A percentile compares a stretch with the other conserved stretches of the same genome.
Evolutionary conservation across 2,113 vertebrate genomes (phyloP).

Genomic region (Actenoides lindsayi): DNA sequence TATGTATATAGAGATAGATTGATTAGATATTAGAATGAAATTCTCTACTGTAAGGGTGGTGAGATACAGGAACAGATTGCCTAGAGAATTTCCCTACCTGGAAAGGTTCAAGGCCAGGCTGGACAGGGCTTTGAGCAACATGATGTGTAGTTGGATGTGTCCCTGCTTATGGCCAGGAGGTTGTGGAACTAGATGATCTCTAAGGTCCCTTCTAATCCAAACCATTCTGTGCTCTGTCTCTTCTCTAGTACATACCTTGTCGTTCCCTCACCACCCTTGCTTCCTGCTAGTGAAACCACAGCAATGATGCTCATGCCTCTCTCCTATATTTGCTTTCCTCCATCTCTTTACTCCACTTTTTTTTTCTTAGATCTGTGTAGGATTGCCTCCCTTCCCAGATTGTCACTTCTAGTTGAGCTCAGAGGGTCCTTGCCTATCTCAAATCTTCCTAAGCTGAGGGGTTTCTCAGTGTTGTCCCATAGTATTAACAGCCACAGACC

Average conservation of each 20-base stretch:
- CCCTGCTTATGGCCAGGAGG: too few relatives aligned
- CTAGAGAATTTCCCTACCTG: background rate
- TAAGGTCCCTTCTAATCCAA: too few relatives aligned
- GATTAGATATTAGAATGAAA: background rate
- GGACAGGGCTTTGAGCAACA: background rate
- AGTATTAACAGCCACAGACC: accelerated
- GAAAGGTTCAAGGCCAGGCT: background rate
- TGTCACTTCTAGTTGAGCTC: background rate
- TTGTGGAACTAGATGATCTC: too few relatives aligned
- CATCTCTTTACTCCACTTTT: background rate
- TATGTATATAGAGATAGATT: too few relatives aligned
- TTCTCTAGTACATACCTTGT: background rate
- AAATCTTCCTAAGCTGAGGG: accelerated
- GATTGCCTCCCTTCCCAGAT: background rate
- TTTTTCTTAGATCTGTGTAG: background rate
- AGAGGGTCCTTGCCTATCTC: background rate
- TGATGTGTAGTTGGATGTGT: too few relatives aligned
- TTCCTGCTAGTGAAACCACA: background rate
- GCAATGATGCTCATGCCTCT: accelerated
- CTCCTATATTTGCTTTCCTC: background rate
- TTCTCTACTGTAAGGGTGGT: background rate
- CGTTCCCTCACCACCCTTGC: background rate
- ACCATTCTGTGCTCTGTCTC: background rate
- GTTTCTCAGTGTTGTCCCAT: background rate
- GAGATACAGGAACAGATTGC: background rate